A percentile compares a stretch with the other conserved stretches of the same genome.
Evolutionary conservation across 2,888 invertebrate genomes (phyloP).

Genomic region (Thecocarcelia acutangulata): DNA sequence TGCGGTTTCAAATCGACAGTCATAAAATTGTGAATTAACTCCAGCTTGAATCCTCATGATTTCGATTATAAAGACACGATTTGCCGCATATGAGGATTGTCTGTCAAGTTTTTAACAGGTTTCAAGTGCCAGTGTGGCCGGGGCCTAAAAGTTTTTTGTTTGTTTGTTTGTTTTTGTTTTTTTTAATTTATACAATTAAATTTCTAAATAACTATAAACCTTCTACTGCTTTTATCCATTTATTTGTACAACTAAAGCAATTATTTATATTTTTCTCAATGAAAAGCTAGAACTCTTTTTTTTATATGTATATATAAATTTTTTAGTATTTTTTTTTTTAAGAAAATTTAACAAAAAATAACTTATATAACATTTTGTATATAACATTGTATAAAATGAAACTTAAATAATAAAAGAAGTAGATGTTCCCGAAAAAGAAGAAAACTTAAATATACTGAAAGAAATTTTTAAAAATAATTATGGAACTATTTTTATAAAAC

Average conservation of each 20-base stretch:
- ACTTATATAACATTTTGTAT: conserved; percentile 61
- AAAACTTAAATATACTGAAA: conserved; percentile 38
- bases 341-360: conserved; percentile 57
- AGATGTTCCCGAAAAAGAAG: conserved; percentile 46
- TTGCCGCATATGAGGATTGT: too few species aligned
- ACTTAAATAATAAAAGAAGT: conserved; percentile 42
- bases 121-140: conserved; percentile 7
- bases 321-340: conserved; percentile 64
- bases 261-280: conserved; percentile 41
- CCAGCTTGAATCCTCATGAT: too few species aligned
- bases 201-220: conserved; percentile 66
- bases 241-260: conserved; percentile 78
- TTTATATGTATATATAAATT: conserved; percentile 51
- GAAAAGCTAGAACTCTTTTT: conserved; percentile 72
- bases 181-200: conserved; percentile 64
- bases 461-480: conserved; percentile 38
- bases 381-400: conserved; percentile 62
- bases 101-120: too few species aligned
- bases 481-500: conserved; percentile 54
- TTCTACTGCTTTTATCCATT: conserved; percentile 58
- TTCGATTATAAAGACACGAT: too few species aligned
- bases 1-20: too few species aligned
- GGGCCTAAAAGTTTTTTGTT: conserved; percentile 24
- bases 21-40: too few species aligned
- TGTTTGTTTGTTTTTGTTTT: conserved; percentile 14